A percentile compares a stretch with the other conserved stretches of the same genome.
Evolutionary conservation across 2,113 vertebrate species (phyloP).

Genomic region (Coracopsis vasa): DNA sequence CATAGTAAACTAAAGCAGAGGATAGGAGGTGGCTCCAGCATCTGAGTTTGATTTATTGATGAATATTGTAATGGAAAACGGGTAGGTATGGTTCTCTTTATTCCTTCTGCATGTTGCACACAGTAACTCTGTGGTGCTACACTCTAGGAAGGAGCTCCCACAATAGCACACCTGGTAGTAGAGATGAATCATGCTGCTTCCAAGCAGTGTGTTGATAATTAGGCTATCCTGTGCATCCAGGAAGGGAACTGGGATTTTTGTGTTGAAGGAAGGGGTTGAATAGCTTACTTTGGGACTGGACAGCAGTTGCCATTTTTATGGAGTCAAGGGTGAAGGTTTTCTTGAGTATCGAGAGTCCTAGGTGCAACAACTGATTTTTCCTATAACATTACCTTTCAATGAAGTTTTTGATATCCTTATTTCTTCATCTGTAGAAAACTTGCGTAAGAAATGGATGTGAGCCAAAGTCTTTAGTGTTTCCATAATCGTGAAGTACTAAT

Average conservation of each 20-base stretch:
- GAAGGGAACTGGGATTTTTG: neutral
- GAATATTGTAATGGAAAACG: neutral
- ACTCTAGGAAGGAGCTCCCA: neutral
- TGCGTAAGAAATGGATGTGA: neutral
- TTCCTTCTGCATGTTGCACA: neutral
- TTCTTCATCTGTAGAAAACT: neutral
- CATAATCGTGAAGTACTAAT: neutral
- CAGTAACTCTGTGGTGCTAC: neutral
- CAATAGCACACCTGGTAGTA: rapidly evolving
- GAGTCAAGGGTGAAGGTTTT: neutral
- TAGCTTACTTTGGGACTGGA: neutral
- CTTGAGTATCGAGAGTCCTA: neutral
- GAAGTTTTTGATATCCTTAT: neutral
- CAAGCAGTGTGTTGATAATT: rapidly evolving
- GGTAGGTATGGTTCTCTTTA: neutral
- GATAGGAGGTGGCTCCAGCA: neutral
- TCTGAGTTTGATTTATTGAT: neutral
- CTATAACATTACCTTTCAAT: neutral
- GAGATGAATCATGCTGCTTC: rapidly evolving
- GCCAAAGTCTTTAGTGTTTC: neutral
- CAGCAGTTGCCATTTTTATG: neutral
- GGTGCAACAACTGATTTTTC: neutral
- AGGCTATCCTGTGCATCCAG: rapidly evolving
- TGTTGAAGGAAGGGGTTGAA: neutral
- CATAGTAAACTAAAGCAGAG: neutral